These are phyloP conservation scores for Steinernema carpocapsae DNA, from an alignment of 2,888 invertebrate species.

Conservation along the genomic window DNA sequence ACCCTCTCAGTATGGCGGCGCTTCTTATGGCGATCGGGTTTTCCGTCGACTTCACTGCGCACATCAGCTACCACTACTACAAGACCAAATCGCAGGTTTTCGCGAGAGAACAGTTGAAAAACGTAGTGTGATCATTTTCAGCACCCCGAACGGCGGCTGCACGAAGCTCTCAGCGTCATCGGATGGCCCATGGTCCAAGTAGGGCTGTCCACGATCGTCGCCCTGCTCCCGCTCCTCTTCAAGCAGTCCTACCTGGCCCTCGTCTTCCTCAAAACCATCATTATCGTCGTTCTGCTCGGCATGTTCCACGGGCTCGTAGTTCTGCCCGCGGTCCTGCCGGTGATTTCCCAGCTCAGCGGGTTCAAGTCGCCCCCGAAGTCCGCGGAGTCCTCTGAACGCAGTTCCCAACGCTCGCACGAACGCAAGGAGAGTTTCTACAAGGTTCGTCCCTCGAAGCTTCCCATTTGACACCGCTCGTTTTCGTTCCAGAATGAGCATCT, in stretches of 20 bases:
- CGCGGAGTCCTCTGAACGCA: slow-evolving; percentile 48
- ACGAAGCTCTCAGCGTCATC: slow-evolving; percentile 56
- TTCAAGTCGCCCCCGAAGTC: slow-evolving; percentile 30
- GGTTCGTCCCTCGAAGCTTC: slow-evolving; percentile 36
- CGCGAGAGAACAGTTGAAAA: slow-evolving; percentile 26
- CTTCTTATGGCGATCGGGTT: slow-evolving; percentile 66
- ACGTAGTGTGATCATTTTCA: slow-evolving; percentile 38
- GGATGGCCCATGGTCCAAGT: slow-evolving; percentile 65
- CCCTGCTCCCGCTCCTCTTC: slow-evolving; percentile 60
- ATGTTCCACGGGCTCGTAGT: slow-evolving; percentile 64
- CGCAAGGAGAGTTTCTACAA: slow-evolving; percentile 62
- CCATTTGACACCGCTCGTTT: not conserved
- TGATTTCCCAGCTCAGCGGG: slow-evolving; percentile 1
- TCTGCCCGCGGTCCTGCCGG: slow-evolving; percentile 57
- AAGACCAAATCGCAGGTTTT: slow-evolving; percentile 53
- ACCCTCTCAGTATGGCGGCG: slow-evolving; percentile 59
- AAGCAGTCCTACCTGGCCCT: slow-evolving; percentile 65
- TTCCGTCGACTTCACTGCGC: slow-evolving; percentile 63
- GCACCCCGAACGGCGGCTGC: slow-evolving; percentile 54
- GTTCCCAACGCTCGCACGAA: slow-evolving; percentile 53
- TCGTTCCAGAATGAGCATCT: slow-evolving; percentile 46
- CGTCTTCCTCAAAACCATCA: slow-evolving; percentile 60
- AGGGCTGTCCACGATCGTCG: slow-evolving; percentile 63
- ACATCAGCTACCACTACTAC: slow-evolving; percentile 65
- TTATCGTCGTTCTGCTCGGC: slow-evolving; percentile 61